Conservation (phyloP, 2,797 vertebrate genomes). For the Aeoliscus strigatus region DNA sequence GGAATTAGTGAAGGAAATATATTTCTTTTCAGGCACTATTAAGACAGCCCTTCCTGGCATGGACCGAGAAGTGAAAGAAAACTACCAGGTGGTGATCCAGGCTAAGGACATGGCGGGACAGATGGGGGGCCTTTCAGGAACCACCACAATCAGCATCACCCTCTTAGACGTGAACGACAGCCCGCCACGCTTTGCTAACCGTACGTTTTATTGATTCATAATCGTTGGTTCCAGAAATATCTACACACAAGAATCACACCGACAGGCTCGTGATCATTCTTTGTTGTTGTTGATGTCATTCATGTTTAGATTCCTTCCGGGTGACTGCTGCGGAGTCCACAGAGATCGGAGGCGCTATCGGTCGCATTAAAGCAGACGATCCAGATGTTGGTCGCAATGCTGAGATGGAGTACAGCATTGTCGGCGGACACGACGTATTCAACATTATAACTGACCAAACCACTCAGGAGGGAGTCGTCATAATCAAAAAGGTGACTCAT, state of each 20-base stretch:
- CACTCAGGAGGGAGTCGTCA: constrained; percentile 92
- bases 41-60: constrained; percentile 94
- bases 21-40: constrained; percentile 79
- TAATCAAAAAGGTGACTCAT: constrained; percentile 84
- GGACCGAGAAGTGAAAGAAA: constrained; percentile 92
- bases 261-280: too few species aligned
- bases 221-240: too few species aligned
- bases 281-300: not conserved
- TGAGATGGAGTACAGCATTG: constrained; percentile 86
- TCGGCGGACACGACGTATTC: constrained; percentile 84
- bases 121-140: constrained; percentile 94
- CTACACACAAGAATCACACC: too few species aligned
- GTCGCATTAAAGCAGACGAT: constrained; percentile 92
- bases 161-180: constrained; percentile 94
- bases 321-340: constrained; percentile 84
- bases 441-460: constrained; percentile 87
- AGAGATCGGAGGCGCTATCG: constrained; percentile 82
- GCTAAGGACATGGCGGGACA: constrained; percentile 99
- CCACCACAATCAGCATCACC: constrained; percentile 90
- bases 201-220: too few species aligned
- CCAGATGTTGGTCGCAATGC: constrained; percentile 88
- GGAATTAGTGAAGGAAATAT: not conserved
- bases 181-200: constrained; percentile 91
- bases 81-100: constrained; percentile 96
- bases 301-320: constrained; percentile 84